Evolutionary conservation across 2,797 vertebrate species (phyloP), one percentile per base, ranked within the genome.

Genomic region (Acanthis flammea): DNA sequence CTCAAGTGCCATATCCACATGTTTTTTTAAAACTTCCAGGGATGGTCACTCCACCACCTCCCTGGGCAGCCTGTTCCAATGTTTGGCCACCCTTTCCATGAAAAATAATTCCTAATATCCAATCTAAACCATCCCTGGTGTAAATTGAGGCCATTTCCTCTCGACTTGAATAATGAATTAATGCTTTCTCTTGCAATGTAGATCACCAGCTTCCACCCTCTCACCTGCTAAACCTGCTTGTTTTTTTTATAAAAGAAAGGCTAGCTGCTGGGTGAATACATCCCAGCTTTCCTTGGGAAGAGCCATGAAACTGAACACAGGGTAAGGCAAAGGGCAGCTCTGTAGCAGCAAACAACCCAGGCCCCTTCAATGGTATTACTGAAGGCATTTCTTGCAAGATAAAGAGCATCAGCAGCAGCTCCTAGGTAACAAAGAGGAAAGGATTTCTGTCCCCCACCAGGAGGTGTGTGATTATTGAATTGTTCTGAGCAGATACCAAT

Each of bases 351-450:
- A 86, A 44, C 15, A 54, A 35, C 22, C 41, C 39, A n/a, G 62
- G 25, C 9, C 24, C 19, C n/a, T 54, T 45, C 53, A 7, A 2
- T 47, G 47, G 25, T 55, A 4, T 67, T 45, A 70, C 37, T 76
- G 47, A 55, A 73, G 44, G 33, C 6, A 55, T 70, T 63, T 79
- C 35, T 67, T 70, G 21, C 19, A 71, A 77, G 27, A 67, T 11
- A 30, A 92, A 86, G 44, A 55, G 16, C 74, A 80, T 10, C 3
- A 1, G 22, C 66, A 92, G 61, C 53, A 79, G 44, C 35, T 76
- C 48, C 57, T 67, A 77, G 61, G 63, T 66, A 89, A 92, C 24
- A 87, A 82, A 89, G 27, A 54, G 80, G 50, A 88, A 63, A 80
- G 24, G 19, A 77, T 88, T 93, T 83, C 72, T 94, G 35, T 72